Evolutionary conservation across 1,140 invertebrate species (phyloP).

Genomic region (Venturia canescens): DNA sequence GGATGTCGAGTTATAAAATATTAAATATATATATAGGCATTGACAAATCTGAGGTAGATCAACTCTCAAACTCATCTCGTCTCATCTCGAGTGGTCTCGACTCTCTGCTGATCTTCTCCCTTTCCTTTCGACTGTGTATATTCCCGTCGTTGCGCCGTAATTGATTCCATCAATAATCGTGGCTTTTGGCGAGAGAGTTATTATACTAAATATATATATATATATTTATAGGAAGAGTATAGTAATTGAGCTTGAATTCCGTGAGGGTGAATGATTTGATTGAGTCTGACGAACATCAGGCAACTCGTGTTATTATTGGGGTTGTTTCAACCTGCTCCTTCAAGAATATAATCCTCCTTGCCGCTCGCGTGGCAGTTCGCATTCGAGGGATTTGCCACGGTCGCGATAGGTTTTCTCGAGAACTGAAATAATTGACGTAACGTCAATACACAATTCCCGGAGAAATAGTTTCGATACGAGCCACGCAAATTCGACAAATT

Average conservation of each 20-base stretch:
- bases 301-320: not conserved
- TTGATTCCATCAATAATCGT: constrained; percentile 20
- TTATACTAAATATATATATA: constrained; percentile 1
- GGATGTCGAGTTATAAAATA: constrained; percentile 15
- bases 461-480: too few relatives aligned
- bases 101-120: not conserved
- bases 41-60: constrained; percentile 4
- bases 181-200: constrained; percentile 12
- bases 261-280: constrained; percentile 12
- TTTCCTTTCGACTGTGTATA: constrained; percentile 22
- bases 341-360: not conserved
- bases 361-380: not conserved
- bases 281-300: constrained; percentile 5
- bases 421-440: too few relatives aligned
- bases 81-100: constrained; percentile 26
- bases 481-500: too few relatives aligned
- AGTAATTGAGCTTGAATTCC: constrained; percentile 7
- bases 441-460: too few relatives aligned
- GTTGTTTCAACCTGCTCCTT: constrained; percentile 3
- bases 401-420: too few relatives aligned
- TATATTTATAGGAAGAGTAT: not conserved
- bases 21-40: not conserved
- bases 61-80: constrained; percentile 7
- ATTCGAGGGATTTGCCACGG: too few relatives aligned
- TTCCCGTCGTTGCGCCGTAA: constrained; percentile 8